Evolutionary conservation across 2,113 vertebrate genomes (phyloP), one percentile per base, ranked within the genome.

Genomic region (Athene noctua): DNA sequence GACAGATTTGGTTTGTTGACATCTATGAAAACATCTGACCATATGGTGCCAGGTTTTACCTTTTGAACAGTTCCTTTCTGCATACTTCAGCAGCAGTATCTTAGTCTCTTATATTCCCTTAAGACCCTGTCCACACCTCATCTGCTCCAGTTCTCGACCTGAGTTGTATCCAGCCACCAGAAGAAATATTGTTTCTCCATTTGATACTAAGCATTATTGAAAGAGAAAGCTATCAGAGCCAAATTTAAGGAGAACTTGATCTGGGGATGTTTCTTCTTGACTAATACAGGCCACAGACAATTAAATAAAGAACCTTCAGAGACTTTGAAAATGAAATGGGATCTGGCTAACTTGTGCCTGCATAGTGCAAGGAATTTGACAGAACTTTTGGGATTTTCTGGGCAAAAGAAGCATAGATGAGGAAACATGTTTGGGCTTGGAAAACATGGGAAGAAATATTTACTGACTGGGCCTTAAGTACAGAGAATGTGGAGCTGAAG

Each of bases 1-100:
- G 95, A 96, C 94, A 91, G 80, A 58, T 93, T 85, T 85, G 49
- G 77, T 84, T 88, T 85, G 47, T 89, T 94, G 80, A 79, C 77
- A 77, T 87, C 61, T 63, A 55, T 46, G 58, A 49, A 87, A 95
- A 81, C 47, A 84, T 91, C 65, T 89, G 92, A 59, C 80, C 91
- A 94, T 96, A 95, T 95, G 95, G 80, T 68, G 25, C 32, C 25
- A 79, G 14, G 15, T 88, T 95, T 77, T 44, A 57, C n/a, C 22
- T 63, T 93, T 85, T 61, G 68, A 94, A 65, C 72, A 81, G 80
- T 84, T 86, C 11, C 10, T 51, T 23, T 66, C 52, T 66, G n/a
- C 21, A 29, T 59, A 42, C 21, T 86, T 81, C 44, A 75, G 16
- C 49, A 73, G 58, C 8, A 67, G 29, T 57, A 84, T 84, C 72